Evolutionary conservation across 2,113 vertebrate species (phyloP).

Genomic region (Campylorhamphus procurvoides): DNA sequence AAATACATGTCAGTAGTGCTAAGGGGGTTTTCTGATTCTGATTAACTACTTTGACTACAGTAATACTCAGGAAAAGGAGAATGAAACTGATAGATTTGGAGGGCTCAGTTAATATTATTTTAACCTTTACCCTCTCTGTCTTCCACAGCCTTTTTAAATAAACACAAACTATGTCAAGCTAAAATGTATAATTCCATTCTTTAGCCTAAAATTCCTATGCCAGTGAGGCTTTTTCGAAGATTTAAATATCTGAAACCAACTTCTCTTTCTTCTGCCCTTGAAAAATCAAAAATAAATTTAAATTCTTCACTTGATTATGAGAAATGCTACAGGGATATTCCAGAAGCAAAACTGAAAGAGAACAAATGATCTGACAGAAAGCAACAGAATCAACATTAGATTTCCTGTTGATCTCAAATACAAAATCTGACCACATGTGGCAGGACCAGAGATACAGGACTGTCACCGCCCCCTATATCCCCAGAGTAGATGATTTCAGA

Average conservation of each 20-base stretch:
- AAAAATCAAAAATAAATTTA: not conserved
- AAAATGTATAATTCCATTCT: constrained; percentile 27
- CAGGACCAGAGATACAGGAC: not conserved
- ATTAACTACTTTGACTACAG: constrained; percentile 34
- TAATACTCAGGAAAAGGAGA: constrained; percentile 20
- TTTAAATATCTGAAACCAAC: not conserved
- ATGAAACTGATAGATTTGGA: constrained; percentile 45
- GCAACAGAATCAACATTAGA: not conserved
- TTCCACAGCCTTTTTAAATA: constrained; percentile 58
- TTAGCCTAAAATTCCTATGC: not conserved
- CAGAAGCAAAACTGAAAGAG: not conserved
- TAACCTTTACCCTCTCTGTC: constrained; percentile 52
- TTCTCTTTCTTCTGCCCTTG: not conserved
- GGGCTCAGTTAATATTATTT: constrained; percentile 60
- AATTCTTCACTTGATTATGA: not conserved
- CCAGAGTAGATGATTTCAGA: not conserved
- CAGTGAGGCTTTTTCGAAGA: not conserved
- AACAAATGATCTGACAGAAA: not conserved
- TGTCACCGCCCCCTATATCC: not conserved
- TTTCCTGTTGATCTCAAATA: not conserved
- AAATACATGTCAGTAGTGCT: not conserved
- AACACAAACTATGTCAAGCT: constrained; percentile 49
- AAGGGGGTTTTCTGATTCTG: constrained; percentile 4
- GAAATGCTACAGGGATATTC: not conserved
- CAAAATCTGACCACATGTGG: not conserved